Evolutionary conservation across 2,797 vertebrate genomes (phyloP).

Genomic region (Sebastes aleutianus): DNA sequence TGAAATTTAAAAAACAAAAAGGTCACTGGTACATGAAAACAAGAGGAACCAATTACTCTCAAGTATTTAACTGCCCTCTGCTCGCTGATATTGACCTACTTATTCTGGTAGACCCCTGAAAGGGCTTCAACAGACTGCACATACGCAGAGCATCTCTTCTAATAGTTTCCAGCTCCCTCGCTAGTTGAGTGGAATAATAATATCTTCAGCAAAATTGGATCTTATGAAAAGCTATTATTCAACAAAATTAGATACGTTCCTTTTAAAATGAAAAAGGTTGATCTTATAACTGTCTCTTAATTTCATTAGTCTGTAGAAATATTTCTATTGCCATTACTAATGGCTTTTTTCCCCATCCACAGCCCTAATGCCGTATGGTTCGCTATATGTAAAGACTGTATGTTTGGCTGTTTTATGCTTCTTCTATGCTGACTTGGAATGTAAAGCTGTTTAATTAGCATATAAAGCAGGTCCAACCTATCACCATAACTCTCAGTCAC

Average conservation of each 20-base stretch:
- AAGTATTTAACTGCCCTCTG: not conserved
- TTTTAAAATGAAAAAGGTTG: constrained; percentile 1
- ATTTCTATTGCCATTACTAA: not conserved
- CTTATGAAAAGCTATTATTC: constrained; percentile 28
- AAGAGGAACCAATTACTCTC: not conserved
- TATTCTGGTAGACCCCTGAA: not conserved
- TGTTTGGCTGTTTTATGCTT: not conserved
- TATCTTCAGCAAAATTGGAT: not conserved
- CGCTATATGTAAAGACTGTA: not conserved
- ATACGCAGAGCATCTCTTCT: not conserved
- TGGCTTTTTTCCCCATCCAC: not conserved
- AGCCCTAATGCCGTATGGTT: not conserved
- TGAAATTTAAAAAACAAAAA: not conserved
- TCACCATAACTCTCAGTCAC: not conserved
- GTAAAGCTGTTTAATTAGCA: constrained; percentile 33
- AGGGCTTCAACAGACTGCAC: not conserved
- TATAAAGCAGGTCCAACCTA: constrained; percentile 21
- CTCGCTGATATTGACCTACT: not conserved
- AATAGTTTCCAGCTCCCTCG: not conserved
- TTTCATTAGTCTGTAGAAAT: constrained; percentile 5
- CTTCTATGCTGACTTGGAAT: not conserved
- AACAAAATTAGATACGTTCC: not conserved
- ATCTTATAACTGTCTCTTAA: not conserved
- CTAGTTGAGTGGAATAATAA: not conserved
- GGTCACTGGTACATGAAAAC: not conserved